Conservation (phyloP, 2,797 vertebrate species). For the Acanthurus lineatus region DNA sequence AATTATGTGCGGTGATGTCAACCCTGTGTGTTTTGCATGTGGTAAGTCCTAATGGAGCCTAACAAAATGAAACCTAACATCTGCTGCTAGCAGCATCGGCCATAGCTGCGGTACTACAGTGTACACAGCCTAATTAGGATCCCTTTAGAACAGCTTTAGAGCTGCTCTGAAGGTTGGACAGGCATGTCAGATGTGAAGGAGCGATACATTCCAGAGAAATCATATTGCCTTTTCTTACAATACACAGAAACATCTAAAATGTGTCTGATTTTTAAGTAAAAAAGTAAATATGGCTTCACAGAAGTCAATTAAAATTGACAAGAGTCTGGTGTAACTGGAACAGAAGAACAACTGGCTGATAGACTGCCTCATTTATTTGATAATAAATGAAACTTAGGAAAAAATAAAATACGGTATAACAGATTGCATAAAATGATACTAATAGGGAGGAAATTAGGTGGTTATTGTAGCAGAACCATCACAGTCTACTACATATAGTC, state of each 20-base stretch:
- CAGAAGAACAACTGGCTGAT: no score
- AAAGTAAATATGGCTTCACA: no score
- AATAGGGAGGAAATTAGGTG: background rate
- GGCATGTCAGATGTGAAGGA: constrained; percentile 8
- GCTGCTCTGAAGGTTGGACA: constrained; percentile 31
- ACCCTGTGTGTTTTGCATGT: constrained; percentile 67
- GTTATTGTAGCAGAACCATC: background rate
- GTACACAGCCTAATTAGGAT: constrained; percentile 36
- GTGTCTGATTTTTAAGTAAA: background rate
- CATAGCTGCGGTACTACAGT: constrained; percentile 18
- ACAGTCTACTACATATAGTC: background rate
- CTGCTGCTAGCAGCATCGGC: constrained; percentile 54
- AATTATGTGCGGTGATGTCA: constrained; percentile 67
- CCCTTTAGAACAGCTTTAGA: constrained; percentile 23
- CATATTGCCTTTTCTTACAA: background rate
- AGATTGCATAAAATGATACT: background rate
- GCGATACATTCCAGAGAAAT: background rate
- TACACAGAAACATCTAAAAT: background rate
- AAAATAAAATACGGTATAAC: background rate
- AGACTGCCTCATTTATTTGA: background rate
- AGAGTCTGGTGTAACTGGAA: no score
- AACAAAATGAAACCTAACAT: constrained; percentile 68
- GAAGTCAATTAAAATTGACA: no score
- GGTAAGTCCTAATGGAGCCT: constrained; percentile 60
- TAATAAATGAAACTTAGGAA: background rate